A percentile compares a stretch with the other conserved stretches of the same genome.
Evolutionary conservation across 2,888 invertebrate species (phyloP).

Genomic region (Hyposoter dolosus): DNA sequence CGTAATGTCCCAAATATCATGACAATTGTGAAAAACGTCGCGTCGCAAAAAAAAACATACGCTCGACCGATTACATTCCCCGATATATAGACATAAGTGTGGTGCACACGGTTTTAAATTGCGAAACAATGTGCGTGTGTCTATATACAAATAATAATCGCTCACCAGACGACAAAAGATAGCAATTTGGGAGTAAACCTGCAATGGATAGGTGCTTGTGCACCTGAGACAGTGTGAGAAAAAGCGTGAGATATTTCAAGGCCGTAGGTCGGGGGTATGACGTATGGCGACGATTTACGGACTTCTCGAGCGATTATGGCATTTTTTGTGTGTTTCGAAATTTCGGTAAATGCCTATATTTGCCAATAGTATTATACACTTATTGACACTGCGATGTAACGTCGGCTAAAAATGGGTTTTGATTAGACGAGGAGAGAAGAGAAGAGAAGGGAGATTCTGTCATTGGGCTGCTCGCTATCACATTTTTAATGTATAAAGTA

Average conservation of each 20-base stretch:
- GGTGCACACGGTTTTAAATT: slow-evolving; percentile 13
- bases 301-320: slow-evolving; percentile 50
- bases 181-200: not conserved
- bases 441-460: not conserved
- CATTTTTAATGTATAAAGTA: slow-evolving; percentile 38
- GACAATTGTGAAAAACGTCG: slow-evolving; percentile 55
- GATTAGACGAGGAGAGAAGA: slow-evolving; percentile 4
- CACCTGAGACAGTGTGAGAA: slow-evolving; percentile 57
- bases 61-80: slow-evolving; percentile 22
- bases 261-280: slow-evolving; percentile 58
- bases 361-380: slow-evolving; percentile 59
- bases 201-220: slow-evolving; percentile 24
- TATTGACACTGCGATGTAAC: slow-evolving; percentile 56
- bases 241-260: slow-evolving; percentile 59
- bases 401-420: slow-evolving; percentile 27
- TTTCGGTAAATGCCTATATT: slow-evolving; percentile 45
- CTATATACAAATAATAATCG: slow-evolving; percentile 10
- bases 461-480: slow-evolving; percentile 43
- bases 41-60: slow-evolving; percentile 49
- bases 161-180: slow-evolving; percentile 30
- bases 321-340: slow-evolving; percentile 15
- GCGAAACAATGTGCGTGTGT: slow-evolving; percentile 30
- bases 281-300: slow-evolving; percentile 62
- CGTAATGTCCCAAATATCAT: slow-evolving; percentile 53
- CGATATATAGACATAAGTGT: not conserved